Percentiles rank a stretch among this genome's conserved stretches.
These are phyloP conservation scores for Myotis planiceps DNA, from an alignment of 2,797 vertebrate species.

Conservation along the genomic window DNA sequence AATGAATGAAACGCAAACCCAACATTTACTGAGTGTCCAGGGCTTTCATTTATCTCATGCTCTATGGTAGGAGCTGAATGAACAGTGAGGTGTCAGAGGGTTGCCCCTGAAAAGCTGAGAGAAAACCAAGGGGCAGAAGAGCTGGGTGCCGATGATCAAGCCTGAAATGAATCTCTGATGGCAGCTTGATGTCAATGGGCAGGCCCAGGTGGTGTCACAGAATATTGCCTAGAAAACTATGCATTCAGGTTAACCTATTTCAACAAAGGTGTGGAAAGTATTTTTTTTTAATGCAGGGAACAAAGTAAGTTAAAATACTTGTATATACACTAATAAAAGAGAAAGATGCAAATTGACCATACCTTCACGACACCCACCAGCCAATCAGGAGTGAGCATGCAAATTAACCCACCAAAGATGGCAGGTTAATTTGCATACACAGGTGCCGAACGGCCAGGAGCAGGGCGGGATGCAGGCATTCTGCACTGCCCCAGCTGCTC, in stretches of 20 bases:
- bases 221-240: neutral
- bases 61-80: neutral
- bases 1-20: neutral
- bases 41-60: neutral
- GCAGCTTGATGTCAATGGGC: neutral
- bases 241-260: neutral
- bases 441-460: no score
- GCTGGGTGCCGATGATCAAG: rapidly evolving
- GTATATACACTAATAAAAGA: neutral
- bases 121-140: neutral
- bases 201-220: neutral
- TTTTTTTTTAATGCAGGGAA: neutral
- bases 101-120: neutral
- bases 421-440: no score
- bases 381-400: no score
- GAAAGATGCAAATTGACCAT: no score
- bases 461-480: no score
- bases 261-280: neutral
- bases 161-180: neutral
- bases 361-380: no score
- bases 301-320: constrained; percentile 18
- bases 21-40: neutral
- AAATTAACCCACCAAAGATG: no score
- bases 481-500: no score
- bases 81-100: neutral